These are phyloP conservation scores for Amaurobius ferox DNA, from an alignment of 2,888 invertebrate species.

Conservation along the genomic window DNA sequence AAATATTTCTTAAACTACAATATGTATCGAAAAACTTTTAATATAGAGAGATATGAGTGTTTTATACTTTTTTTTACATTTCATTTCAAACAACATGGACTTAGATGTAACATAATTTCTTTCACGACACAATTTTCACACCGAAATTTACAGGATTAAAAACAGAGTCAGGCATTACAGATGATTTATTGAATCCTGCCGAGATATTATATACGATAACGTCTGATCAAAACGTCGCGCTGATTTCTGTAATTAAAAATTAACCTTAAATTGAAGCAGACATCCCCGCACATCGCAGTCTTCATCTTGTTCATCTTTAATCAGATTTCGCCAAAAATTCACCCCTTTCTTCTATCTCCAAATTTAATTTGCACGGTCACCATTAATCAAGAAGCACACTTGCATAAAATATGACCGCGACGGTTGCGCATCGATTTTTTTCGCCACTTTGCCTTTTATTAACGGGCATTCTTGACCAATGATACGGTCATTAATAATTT, in stretches of 20 bases:
- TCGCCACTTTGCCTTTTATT: conserved; percentile 43
- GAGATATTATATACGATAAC: background rate
- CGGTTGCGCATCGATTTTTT: background rate
- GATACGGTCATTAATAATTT: conserved; percentile 68
- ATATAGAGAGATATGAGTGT: no score
- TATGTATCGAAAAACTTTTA: no score
- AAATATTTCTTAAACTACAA: no score
- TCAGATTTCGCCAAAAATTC: background rate
- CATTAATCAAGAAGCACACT: conserved; percentile 42
- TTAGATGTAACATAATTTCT: no score
- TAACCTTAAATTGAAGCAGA: conserved; percentile 24
- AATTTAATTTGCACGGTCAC: conserved; percentile 58
- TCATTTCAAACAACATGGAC: no score
- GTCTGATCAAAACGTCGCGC: background rate
- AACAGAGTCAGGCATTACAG: no score
- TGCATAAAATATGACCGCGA: conserved; percentile 52
- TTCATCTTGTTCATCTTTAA: background rate
- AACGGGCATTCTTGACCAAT: conserved; percentile 67
- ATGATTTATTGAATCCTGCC: no score
- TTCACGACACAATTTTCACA: no score
- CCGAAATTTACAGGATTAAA: no score
- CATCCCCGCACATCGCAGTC: background rate
- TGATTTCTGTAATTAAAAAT: conserved; percentile 20
- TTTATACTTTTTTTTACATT: no score
- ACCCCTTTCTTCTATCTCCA: conserved; percentile 10